Evolutionary conservation across 37 sponge, comb jelly and placozoan genomes (phyloP), one percentile per base, ranked within the genome.

Genomic region (Oopsacas minuta): DNA sequence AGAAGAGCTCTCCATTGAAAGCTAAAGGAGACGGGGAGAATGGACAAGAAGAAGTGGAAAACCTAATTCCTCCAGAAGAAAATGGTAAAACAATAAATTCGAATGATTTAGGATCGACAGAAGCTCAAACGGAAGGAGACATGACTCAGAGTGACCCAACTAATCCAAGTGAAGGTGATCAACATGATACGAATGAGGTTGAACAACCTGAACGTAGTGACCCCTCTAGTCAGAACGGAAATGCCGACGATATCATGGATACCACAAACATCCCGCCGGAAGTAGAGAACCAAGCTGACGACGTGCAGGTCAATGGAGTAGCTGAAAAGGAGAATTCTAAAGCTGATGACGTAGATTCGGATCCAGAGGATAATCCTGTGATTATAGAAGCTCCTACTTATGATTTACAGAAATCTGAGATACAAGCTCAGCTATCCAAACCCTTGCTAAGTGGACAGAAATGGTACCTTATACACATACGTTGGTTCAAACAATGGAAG

Each of bases 401-500:
- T 34, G 75, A 61, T 34, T 32, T n/a, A 5, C 75, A 61, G 30
- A 61, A n/a, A 12, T 25, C 20, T 12, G 75, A 61, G 30, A 3
- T 61, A 5, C 22, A 61, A 25, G 22, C 75, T 3, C 75, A 25
- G 32, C 75, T 61, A 25, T 61, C 75, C 75, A 61, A 61, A 12
- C 75, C 75, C 75, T 12, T 61, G 75, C 75, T 32, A 3, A 61
- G 28, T 34, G 75, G 75, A 61, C 75, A 61, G 75, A 61, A 61
- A 34, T 61, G 92, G 92, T 90, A 90, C 36, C 84, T 95, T 52
- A 84, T 92, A 35, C 91, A 92, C 49, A 86, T 90, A 36, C 81
- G 88, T 23, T 95, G 96, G 96, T 83, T 95, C 87, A 95, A 92
- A 85, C 90, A 91, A 83, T 95, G 96, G 96, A 95, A 95, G 91